phyloP scores from a whole-genome alignment of 2,113 vertebrate genomes.

The Trochalopteron elliotii region DNA sequence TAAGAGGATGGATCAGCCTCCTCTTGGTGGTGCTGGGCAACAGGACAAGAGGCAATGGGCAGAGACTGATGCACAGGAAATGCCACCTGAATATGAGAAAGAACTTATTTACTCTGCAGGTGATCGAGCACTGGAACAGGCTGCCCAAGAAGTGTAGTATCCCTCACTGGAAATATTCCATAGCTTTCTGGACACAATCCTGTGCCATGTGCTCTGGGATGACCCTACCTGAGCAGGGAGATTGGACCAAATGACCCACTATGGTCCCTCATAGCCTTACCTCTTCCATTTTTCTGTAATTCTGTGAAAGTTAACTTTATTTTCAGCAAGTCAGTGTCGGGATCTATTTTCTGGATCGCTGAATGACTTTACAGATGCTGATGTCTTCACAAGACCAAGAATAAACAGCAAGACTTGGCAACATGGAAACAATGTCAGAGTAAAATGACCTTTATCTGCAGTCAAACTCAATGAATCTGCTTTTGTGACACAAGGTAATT shows the following conservation, averaged over 20 bases:
- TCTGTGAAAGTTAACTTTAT: background rate
- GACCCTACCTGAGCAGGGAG: background rate
- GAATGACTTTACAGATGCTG: background rate
- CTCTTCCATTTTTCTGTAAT: background rate
- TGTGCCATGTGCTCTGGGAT: background rate
- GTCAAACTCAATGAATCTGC: background rate
- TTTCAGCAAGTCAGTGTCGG: background rate
- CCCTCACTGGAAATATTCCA: background rate
- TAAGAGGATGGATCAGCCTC: background rate
- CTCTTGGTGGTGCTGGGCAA: background rate
- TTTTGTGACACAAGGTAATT: background rate
- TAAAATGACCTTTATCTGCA: background rate
- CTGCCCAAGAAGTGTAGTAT: too few species aligned
- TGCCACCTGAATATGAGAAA: background rate
- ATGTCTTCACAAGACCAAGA: background rate
- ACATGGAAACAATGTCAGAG: background rate
- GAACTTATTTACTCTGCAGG: background rate
- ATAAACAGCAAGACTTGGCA: background rate
- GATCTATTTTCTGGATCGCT: background rate
- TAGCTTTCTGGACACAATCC: background rate
- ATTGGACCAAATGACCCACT: background rate
- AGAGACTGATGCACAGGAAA: background rate
- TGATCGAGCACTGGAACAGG: rapidly evolving
- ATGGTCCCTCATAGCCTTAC: background rate
- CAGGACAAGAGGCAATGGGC: background rate